Conservation (phyloP, 2,113 vertebrate genomes). For the Ictalurus punctatus region DNA sequence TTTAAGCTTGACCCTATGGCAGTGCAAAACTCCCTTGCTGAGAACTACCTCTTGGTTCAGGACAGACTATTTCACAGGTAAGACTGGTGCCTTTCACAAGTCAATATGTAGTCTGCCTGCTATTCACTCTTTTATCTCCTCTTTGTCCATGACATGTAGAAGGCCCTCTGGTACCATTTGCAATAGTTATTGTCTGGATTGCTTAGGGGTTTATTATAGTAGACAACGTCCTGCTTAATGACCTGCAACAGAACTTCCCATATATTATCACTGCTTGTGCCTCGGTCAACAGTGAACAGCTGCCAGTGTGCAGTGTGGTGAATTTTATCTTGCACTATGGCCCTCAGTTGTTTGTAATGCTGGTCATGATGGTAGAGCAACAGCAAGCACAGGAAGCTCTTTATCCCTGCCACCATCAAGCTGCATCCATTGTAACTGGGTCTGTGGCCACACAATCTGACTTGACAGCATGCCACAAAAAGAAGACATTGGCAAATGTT, state of each 20-base stretch:
- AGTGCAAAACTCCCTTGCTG: background rate
- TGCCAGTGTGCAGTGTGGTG: background rate
- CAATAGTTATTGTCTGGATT: background rate
- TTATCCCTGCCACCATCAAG: background rate
- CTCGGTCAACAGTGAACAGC: background rate
- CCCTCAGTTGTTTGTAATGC: background rate
- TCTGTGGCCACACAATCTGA: background rate
- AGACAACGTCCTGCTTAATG: background rate
- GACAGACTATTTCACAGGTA: background rate
- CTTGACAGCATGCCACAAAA: background rate
- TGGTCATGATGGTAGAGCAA: background rate
- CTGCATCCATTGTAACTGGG: background rate
- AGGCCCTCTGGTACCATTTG: background rate
- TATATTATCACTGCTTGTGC: background rate
- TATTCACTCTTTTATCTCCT: background rate
- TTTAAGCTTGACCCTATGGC: too few relatives aligned
- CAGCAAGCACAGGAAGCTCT: background rate
- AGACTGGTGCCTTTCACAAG: background rate
- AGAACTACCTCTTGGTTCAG: background rate
- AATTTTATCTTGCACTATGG: background rate
- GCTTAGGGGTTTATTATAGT: background rate
- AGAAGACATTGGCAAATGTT: background rate
- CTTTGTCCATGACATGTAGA: background rate
- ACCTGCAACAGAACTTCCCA: background rate
- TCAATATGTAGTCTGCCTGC: background rate